phyloP scores from a whole-genome alignment of 2,888 invertebrate genomes.

The Luperina nickerlii region DNA sequence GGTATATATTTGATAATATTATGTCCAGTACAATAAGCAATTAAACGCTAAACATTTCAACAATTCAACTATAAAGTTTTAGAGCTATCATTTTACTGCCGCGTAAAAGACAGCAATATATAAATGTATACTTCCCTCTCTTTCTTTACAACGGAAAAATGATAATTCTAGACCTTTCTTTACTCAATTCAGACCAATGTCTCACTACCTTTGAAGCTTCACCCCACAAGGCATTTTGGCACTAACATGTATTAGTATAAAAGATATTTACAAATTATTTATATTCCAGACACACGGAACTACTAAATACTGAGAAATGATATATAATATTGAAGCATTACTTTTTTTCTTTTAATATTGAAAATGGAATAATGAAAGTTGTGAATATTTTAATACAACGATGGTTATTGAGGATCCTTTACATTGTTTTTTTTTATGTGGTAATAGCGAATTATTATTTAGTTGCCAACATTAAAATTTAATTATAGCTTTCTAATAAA shows the following conservation, averaged over 20 bases:
- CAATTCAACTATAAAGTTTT: slow-evolving; percentile 21
- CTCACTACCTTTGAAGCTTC: slow-evolving; percentile 44
- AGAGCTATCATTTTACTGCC: slow-evolving; percentile 1
- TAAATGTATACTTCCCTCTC: not conserved
- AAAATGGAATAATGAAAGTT: slow-evolving; percentile 41
- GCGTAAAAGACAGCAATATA: slow-evolving; percentile 13
- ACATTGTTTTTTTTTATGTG: not conserved
- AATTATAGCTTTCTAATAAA: not conserved
- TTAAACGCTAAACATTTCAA: slow-evolving; percentile 29
- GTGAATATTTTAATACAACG: slow-evolving; percentile 14
- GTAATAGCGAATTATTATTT: slow-evolving; percentile 8
- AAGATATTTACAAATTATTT: slow-evolving; percentile 52
- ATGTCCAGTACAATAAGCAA: slow-evolving; percentile 13
- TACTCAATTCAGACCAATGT: slow-evolving; percentile 34
- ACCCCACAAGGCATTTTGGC: slow-evolving; percentile 58
- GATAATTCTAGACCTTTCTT: slow-evolving; percentile 24
- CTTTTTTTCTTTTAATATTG: slow-evolving; percentile 9
- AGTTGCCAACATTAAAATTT: slow-evolving; percentile 9
- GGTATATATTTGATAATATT: slow-evolving; percentile 2
- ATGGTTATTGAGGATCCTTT: slow-evolving; percentile 14
- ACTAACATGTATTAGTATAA: slow-evolving; percentile 45
- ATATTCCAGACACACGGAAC: slow-evolving; percentile 7
- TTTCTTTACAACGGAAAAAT: not conserved
- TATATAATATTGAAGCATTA: slow-evolving; percentile 40
- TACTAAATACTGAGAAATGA: slow-evolving; percentile 49